Base-by-base conservation (phyloP, 2,113 vertebrate species). In the Hippocampus guttulatus region DNA sequence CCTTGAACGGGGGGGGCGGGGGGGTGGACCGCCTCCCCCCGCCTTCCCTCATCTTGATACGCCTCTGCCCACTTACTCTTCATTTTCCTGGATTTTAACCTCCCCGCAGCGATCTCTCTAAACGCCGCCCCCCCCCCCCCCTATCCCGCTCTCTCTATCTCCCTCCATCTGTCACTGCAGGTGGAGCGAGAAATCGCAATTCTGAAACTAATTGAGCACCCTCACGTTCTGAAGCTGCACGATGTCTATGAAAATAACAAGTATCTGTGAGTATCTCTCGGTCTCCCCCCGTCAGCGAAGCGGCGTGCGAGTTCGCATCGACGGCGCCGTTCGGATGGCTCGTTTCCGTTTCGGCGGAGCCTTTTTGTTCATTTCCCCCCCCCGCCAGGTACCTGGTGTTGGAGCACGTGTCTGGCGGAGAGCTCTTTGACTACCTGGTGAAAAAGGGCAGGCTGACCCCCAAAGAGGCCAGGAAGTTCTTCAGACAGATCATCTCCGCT, bases 221-320 rank as follows among this genome's bases (percentile, higher is more conserved):
- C 95, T 1, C 95, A 96, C 1, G 95, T 96, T 79, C 94, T 96
- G 88, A 96, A 96, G 88, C 93, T 96, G 75, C 92, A 96, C 58
- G 95, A 96, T 38, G 95, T 96, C 87, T 96, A 96, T 77, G 95
- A 96, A 88, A 96, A 96, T 91, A 96, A 96, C 94, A 96, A 96
- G 93, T 95, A 96, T 90, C 93, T 96, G 95, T 96, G 92, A 94
- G 95, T 95, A 93, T 91, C 70, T 80, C 58, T 63, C 57, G 2
- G 21, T 61, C 20, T 12, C n/a, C 25, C 30, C 73, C 7, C 63
- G 49, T 58, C 20, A 55, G 27, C 64, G 11, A 30, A 71, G 70
- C 33, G 8, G 33, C 21, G 41, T 14, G 15, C 15, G 15, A 27
- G 27, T 43, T 23, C 69, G 43, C 27, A 45, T 62, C 18, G 52